Evolutionary conservation across 2,888 invertebrate species (phyloP).

Genomic region (Isotomurus palustris): DNA sequence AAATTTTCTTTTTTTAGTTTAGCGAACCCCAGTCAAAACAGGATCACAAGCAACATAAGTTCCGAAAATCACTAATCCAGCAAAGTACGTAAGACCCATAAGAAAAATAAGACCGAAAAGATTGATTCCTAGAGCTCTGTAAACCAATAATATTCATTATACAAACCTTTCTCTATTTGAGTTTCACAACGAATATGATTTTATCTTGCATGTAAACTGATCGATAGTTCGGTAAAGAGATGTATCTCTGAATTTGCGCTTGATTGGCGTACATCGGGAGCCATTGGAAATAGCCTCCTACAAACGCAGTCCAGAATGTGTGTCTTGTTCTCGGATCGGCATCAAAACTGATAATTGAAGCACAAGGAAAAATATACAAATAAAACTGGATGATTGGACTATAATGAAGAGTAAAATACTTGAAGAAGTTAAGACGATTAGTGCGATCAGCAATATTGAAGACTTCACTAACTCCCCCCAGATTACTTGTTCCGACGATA

Average conservation of each 20-base stretch:
- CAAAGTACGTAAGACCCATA: slow-evolving; percentile 41
- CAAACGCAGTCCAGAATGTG: slow-evolving; percentile 39
- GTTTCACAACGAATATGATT: slow-evolving; percentile 9
- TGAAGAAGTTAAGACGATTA: slow-evolving; percentile 33
- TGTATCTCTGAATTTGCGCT: slow-evolving; percentile 44
- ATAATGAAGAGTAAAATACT: slow-evolving; percentile 16
- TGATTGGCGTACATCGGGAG: slow-evolving; percentile 44
- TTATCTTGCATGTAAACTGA: slow-evolving; percentile 37
- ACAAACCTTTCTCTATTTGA: slow-evolving; percentile 12
- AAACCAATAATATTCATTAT: too few relatives aligned
- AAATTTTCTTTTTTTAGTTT: neutral
- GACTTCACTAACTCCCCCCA: slow-evolving; percentile 34
- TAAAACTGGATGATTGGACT: neutral
- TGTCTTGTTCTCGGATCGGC: slow-evolving; percentile 39
- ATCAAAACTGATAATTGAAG: slow-evolving; percentile 42
- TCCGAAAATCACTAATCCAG: slow-evolving; percentile 43
- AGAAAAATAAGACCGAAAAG: slow-evolving; percentile 40
- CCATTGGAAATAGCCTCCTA: slow-evolving; percentile 41
- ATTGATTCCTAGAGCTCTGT: slow-evolving; percentile 42
- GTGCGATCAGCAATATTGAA: slow-evolving; percentile 30
- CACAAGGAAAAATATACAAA: neutral
- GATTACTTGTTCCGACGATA: slow-evolving; percentile 25
- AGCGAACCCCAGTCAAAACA: neutral
- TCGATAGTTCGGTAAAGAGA: slow-evolving; percentile 38
- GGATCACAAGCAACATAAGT: slow-evolving; percentile 42